Evolutionary conservation across 2,113 vertebrate species (phyloP), one percentile per base, ranked within the genome.

Genomic region (Amphilophus citrinellus): DNA sequence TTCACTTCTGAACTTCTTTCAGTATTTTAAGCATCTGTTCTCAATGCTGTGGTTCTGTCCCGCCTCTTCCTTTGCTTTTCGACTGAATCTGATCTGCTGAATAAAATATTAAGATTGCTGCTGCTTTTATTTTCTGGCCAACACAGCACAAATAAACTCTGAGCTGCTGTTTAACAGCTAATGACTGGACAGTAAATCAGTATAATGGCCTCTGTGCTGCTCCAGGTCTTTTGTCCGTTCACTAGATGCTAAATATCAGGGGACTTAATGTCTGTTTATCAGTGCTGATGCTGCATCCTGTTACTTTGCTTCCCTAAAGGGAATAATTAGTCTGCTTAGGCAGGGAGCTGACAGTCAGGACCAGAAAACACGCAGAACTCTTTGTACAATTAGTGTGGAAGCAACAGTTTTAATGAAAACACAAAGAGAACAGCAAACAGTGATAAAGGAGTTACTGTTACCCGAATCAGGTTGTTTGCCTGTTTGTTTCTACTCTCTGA

Each of bases 91-190:
- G 53, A 59, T 57, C 6, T 7, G 53, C 22, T 68, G 57, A 79
- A 71, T 39, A 39, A 78, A 84, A 53, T 39, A 39, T 18, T 30
- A 53, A 50, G 50, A 39, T 39, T 27, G 39, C 53, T 20, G 24
- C 39, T 71, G n/a, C 15, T 0, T 65, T 59, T 35, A 7, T 83
- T 2, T 59, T 20, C 22, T 1, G 0, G 2, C 62, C 44, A 58
- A 15, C 18, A 2, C 32, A 63, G 30, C 61, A 65, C 24, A 15
- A 47, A 60, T 1, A 2, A 56, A 75, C 32, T 22, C 63, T 62
- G 83, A 9, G 65, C 77, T 76, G 66, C 77, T 42, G 77, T 22
- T 71, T 27, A 79, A 17, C 30, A 62, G 76, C 7, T 73, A 14
- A 32, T 1, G 8, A 42, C 8, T 0, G 30, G 32, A 53, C 65